Percentiles rank a stretch among this genome's conserved stretches.
These are phyloP conservation scores for Scatophagus argus DNA, from an alignment of 2,113 vertebrate species.

Conservation along the genomic window DNA sequence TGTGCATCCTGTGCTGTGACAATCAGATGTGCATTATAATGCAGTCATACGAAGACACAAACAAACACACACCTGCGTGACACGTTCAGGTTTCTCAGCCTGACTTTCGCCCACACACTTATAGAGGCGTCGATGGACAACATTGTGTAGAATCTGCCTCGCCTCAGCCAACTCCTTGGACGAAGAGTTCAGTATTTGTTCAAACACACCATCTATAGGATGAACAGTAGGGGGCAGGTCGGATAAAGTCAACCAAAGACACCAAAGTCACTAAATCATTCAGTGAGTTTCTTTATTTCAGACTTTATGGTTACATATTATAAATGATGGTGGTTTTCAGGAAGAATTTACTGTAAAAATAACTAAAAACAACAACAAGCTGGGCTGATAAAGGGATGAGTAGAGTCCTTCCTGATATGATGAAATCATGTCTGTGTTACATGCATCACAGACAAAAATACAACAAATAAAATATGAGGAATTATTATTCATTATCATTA, in stretches of 20 bases:
- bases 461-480: no score
- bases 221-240: not conserved
- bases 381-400: no score
- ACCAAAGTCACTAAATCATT: not conserved
- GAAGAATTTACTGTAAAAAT: not conserved
- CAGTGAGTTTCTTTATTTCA: not conserved
- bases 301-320: no score
- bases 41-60: not conserved
- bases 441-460: no score
- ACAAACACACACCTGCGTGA: constrained; percentile 69
- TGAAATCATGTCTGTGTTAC: no score
- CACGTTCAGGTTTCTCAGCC: constrained; percentile 27
- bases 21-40: not conserved
- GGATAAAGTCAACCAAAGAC: not conserved
- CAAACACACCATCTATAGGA: constrained; percentile 90
- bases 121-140: constrained; percentile 89
- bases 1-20: no score
- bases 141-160: constrained; percentile 86
- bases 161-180: constrained; percentile 83
- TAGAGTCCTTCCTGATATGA: no score
- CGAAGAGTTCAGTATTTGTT: constrained; percentile 92
- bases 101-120: constrained; percentile 90
- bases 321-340: not conserved
- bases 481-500: no score
- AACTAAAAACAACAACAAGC: no score